Evolutionary conservation across 2,113 vertebrate species (phyloP), one percentile per base, ranked within the genome.

Genomic region (Scomber scombrus): DNA sequence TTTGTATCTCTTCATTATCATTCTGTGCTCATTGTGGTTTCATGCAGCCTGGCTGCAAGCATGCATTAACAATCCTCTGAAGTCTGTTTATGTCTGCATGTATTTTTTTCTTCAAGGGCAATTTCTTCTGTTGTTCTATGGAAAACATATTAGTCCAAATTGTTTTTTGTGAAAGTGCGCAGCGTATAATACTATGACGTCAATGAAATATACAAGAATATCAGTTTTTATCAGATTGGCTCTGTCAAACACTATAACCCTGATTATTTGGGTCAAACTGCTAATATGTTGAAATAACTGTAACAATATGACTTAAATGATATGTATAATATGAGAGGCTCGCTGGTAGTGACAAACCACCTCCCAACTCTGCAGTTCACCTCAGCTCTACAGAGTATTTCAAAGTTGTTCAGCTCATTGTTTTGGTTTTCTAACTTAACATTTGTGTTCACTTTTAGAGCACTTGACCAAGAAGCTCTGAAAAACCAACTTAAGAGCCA

Each of bases 1-100:
- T 58, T 54, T 78, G 12, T 15, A 18, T 43, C 54, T 68, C 29
- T 73, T 79, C 51, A 60, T 55, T 51, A 55, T 56, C 19, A 31
- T 49, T 7, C 3, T 3, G 18, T 66, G 7, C 61, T 60, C 51
- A 43, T 19, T 19, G 26, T 51, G 58, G 19, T 45, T 15, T 70
- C 52, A 16, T 7, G 3, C 60, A 61, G 21, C 45, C 65, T 47
- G 45, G 31, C 57, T 5, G 5, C 2, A 23, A 52, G 46, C 9
- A 40, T 2, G 9, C 26, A 62, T 61, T 9, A 45, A 7, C 51
- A 50, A 11, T 11, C 43, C 15, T 54, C 3, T 34, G 3, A 52
- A 31, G 18, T 34, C 40, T 31, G 12, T 71, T 71, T 57, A 15
- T 45, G 2, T 62, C 56, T 62, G 43, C 21, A 26, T 21, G 3